Percentiles rank a stretch among this genome's conserved stretches.
Conservation (phyloP, 2,888 invertebrate genomes). For the Acronicta psi region DNA sequence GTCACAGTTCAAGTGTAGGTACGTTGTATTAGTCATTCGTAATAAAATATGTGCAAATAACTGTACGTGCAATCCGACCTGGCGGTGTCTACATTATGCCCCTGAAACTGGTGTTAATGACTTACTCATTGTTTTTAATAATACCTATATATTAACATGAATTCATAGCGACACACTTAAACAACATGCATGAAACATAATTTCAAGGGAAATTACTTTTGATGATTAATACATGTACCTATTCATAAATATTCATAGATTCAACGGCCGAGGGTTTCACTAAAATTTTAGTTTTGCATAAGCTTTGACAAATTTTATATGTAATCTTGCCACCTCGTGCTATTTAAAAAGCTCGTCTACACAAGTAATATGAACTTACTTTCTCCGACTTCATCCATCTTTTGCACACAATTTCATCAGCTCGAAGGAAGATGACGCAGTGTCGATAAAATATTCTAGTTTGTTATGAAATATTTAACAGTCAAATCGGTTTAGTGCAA, state of each 20-base stretch:
- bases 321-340: conserved; percentile 26
- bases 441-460: conserved; percentile 16
- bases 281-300: conserved; percentile 25
- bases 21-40: conserved; percentile 55
- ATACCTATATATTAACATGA: conserved; percentile 37
- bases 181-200: conserved; percentile 10
- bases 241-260: no score
- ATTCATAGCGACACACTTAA: conserved; percentile 23
- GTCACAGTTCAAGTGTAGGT: conserved; percentile 50
- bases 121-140: conserved; percentile 61
- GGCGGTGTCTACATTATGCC: conserved; percentile 53
- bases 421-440: conserved; percentile 6
- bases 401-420: conserved; percentile 40
- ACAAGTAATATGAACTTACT: conserved; percentile 10
- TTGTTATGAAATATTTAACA: conserved; percentile 16
- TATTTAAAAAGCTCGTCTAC: conserved; percentile 24
- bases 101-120: conserved; percentile 55
- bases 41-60: conserved; percentile 58
- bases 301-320: conserved; percentile 39
- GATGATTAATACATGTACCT: background rate
- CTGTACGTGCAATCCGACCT: conserved; percentile 46
- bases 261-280: conserved; percentile 8
- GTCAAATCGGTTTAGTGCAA: background rate
- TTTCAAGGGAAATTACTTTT: conserved; percentile 23
- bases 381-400: conserved; percentile 12